Conservation (phyloP, 2,888 invertebrate genomes). For the Apamea sordens region DNA sequence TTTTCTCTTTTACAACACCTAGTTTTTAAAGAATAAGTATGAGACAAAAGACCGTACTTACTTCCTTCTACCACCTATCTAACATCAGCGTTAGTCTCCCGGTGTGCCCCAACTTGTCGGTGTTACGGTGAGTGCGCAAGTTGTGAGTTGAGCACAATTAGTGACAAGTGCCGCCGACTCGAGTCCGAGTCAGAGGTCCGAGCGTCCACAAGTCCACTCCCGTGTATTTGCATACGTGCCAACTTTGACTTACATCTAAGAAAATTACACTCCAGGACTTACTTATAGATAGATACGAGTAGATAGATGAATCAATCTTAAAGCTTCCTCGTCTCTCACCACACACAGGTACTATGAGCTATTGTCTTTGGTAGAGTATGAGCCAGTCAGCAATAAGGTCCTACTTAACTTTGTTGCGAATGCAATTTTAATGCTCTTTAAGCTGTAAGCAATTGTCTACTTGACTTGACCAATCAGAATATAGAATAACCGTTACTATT, state of each 20-base stretch:
- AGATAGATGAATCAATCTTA: background rate
- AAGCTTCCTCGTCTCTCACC: background rate
- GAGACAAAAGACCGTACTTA: background rate
- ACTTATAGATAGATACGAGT: background rate
- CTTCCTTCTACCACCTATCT: background rate
- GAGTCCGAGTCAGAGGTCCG: conserved; percentile 53
- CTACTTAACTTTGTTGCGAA: background rate
- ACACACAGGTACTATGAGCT: background rate
- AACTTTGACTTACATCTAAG: conserved; percentile 44
- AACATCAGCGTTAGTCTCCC: background rate
- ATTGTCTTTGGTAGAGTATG: background rate
- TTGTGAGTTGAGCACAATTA: conserved; percentile 71
- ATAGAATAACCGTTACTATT: background rate
- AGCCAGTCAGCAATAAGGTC: background rate
- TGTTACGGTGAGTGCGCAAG: conserved; percentile 65
- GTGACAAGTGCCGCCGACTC: conserved; percentile 58
- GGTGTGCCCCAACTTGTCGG: conserved; percentile 40
- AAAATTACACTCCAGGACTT: conserved; percentile 29
- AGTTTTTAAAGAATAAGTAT: background rate
- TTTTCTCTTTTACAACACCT: background rate
- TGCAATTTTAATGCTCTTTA: background rate
- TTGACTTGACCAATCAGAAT: background rate
- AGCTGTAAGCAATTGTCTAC: background rate
- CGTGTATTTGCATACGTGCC: conserved; percentile 70
- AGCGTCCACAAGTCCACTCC: conserved; percentile 57